A percentile compares a stretch with the other conserved stretches of the same genome.
These are phyloP conservation scores for Drosophila longiperda DNA, from an alignment of 2,888 invertebrate species.

Conservation along the genomic window DNA sequence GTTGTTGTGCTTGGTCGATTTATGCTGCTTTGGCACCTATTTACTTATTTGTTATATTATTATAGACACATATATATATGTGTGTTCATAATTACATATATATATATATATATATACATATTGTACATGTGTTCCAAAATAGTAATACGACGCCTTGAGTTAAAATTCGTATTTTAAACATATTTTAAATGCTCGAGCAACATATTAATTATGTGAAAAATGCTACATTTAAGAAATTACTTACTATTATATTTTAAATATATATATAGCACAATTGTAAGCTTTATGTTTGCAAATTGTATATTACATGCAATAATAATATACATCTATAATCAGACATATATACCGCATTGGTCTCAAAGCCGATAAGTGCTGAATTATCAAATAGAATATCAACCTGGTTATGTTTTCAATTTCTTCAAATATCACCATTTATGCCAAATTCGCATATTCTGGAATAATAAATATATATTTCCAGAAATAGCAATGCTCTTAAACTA, in stretches of 20 bases:
- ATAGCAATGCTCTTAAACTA: neutral
- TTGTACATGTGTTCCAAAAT: neutral
- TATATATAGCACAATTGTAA: too few relatives aligned
- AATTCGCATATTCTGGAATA: neutral
- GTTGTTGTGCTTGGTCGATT: conserved; percentile 18
- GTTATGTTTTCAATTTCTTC: neutral
- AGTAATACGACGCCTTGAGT: neutral
- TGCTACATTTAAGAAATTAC: neutral
- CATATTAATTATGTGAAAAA: neutral
- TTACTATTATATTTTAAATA: neutral
- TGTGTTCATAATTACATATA: neutral
- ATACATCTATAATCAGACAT: too few relatives aligned
- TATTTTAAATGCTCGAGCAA: neutral
- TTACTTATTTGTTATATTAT: neutral
- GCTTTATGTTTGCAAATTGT: too few relatives aligned
- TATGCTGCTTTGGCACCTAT: conserved; percentile 38
- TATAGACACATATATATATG: conserved; percentile 1
- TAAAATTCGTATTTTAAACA: neutral
- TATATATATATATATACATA: neutral
- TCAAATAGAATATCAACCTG: neutral
- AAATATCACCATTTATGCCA: neutral
- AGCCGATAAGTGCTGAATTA: neutral
- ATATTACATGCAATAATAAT: too few relatives aligned
- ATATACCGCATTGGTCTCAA: neutral
- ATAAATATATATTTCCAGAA: neutral